Evolutionary conservation across 2,888 invertebrate species (phyloP).

Genomic region (Coelopa pilipes): DNA sequence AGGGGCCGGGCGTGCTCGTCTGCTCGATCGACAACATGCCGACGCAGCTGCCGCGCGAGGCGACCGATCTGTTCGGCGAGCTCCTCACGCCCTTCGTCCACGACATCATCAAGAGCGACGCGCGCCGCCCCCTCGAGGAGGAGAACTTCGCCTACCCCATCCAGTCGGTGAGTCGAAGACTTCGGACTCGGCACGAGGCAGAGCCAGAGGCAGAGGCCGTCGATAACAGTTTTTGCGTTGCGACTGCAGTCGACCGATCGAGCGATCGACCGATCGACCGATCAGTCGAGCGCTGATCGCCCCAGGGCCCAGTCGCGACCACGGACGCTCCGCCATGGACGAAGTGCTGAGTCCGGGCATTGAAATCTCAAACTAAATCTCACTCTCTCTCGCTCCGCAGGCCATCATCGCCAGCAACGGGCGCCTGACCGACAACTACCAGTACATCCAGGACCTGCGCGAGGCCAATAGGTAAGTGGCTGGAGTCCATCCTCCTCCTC

Average conservation of each 20-base stretch:
- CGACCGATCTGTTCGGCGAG: conserved; percentile 98
- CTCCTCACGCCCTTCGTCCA: conserved; percentile 87
- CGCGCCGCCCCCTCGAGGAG: conserved; percentile 79
- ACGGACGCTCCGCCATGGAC: not conserved
- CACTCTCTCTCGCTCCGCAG: conserved; percentile 66
- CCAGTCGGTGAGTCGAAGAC: conserved; percentile 58
- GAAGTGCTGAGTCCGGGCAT: not conserved
- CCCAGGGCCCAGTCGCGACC: not conserved
- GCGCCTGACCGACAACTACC: conserved; percentile 87
- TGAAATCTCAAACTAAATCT: not conserved
- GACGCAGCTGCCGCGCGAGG: conserved; percentile 95
- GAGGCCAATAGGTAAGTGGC: conserved; percentile 71
- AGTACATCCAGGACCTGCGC: conserved; percentile 93
- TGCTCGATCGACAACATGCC: conserved; percentile 99
- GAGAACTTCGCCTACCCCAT: conserved; percentile 73
- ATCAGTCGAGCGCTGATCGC: not conserved
- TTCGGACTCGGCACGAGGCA: not conserved
- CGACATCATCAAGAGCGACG: conserved; percentile 89
- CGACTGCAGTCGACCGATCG: not conserved
- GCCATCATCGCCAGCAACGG: conserved; percentile 98
- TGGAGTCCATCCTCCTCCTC: no score
- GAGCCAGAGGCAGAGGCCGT: no score
- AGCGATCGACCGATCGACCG: no score
- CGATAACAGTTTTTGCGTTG: not conserved
- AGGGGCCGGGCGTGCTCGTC: conserved; percentile 97